Percentiles rank a stretch among this genome's conserved stretches.
Evolutionary conservation across 2,113 vertebrate genomes (phyloP).

Genomic region (Panthera leo): DNA sequence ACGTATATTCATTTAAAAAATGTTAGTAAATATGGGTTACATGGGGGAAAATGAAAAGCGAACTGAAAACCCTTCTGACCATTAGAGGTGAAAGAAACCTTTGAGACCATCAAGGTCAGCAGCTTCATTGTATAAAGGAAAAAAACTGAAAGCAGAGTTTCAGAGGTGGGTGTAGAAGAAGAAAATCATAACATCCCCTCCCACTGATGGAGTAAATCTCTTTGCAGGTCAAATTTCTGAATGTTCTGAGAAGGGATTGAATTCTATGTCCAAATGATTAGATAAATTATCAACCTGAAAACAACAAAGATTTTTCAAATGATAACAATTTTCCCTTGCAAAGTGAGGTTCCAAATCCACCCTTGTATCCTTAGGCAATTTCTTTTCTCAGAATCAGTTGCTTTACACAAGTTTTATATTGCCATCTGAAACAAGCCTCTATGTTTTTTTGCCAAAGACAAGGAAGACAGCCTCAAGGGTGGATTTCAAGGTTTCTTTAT

Average conservation of each 20-base stretch:
- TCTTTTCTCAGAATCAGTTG: background rate
- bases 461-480: background rate
- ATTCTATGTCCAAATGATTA: background rate
- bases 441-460: background rate
- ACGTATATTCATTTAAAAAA: background rate
- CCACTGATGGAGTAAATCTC: background rate
- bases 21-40: background rate
- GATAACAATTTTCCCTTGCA: background rate
- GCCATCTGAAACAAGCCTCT: background rate
- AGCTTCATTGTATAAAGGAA: background rate
- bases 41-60: background rate
- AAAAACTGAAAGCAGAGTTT: background rate
- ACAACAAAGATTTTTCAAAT: background rate
- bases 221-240: background rate
- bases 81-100: background rate
- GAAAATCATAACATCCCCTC: background rate
- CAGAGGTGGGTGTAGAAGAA: background rate
- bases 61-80: background rate
- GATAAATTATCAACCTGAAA: background rate
- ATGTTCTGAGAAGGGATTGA: background rate
- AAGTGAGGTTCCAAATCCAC: background rate
- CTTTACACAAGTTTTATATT: background rate
- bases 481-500: background rate
- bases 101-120: background rate
- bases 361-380: background rate